Conservation (phyloP, 2,113 vertebrate species). For the Limanda limanda region DNA sequence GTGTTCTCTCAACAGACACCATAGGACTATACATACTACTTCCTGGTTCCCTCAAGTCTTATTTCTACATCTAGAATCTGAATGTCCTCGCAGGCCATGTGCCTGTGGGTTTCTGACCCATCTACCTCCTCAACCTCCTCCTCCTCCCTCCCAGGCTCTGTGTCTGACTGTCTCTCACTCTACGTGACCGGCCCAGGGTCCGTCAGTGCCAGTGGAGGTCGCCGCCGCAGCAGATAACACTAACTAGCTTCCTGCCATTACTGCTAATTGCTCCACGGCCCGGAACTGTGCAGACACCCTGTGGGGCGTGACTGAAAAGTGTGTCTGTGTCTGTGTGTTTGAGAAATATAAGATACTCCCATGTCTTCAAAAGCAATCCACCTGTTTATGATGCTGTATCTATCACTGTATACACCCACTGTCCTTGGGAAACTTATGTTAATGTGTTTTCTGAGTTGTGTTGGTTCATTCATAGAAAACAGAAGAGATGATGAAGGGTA, state of each 20-base stretch:
- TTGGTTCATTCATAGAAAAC: not conserved
- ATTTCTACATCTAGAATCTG: slow-evolving; percentile 1
- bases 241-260: slow-evolving; percentile 81
- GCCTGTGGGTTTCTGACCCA: slow-evolving; percentile 15
- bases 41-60: slow-evolving; percentile 1
- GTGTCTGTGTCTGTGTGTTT: slow-evolving; percentile 32
- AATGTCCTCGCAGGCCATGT: slow-evolving; percentile 40
- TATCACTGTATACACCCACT: not conserved
- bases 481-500: not conserved
- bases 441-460: not conserved
- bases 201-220: slow-evolving; percentile 66
- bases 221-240: slow-evolving; percentile 73
- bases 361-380: slow-evolving; percentile 13
- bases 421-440: not conserved
- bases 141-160: slow-evolving; percentile 40
- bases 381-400: slow-evolving; percentile 5
- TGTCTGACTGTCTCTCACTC: slow-evolving; percentile 46
- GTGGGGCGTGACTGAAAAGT: slow-evolving; percentile 71
- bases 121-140: not conserved
- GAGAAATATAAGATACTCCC: slow-evolving; percentile 29
- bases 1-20: not conserved
- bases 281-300: slow-evolving; percentile 75
- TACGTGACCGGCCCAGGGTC: slow-evolving; percentile 75
- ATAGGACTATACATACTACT: not conserved
- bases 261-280: slow-evolving; percentile 69